Evolutionary conservation across 2,113 vertebrate genomes (phyloP).

Genomic region (Odocoileus hemionus): DNA sequence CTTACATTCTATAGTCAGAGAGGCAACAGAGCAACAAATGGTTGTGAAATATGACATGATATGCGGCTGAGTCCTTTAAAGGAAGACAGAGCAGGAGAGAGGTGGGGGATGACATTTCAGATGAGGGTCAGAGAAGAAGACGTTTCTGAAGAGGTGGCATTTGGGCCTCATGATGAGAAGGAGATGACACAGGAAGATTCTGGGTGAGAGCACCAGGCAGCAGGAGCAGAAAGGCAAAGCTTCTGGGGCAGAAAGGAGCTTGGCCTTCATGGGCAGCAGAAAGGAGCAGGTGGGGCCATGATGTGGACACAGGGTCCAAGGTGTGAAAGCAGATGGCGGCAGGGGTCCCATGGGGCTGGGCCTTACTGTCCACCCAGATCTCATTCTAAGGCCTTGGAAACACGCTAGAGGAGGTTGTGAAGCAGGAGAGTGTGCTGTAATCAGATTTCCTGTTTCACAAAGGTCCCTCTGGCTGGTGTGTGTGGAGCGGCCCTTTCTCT

Average conservation of each 20-base stretch:
- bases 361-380: too few species aligned
- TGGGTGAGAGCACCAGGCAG: background rate
- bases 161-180: background rate
- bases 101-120: background rate
- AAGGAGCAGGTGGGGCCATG: too few species aligned
- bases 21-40: background rate
- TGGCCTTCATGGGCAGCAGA: rapidly evolving
- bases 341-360: too few species aligned
- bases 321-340: background rate
- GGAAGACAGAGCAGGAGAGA: background rate
- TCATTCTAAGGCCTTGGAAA: background rate
- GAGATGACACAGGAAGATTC: background rate
- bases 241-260: background rate
- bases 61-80: background rate
- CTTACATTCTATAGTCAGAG: background rate
- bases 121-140: background rate
- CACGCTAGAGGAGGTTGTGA: background rate
- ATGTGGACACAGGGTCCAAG: slow-evolving; percentile 12
- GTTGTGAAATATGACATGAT: background rate
- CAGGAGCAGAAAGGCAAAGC: background rate
- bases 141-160: background rate
- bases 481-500: background rate
- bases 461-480: rapidly evolving
- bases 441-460: background rate
- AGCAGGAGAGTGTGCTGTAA: rapidly evolving